Conservation (phyloP, 2,797 vertebrate species). For the Ptychadena robeensis region DNA sequence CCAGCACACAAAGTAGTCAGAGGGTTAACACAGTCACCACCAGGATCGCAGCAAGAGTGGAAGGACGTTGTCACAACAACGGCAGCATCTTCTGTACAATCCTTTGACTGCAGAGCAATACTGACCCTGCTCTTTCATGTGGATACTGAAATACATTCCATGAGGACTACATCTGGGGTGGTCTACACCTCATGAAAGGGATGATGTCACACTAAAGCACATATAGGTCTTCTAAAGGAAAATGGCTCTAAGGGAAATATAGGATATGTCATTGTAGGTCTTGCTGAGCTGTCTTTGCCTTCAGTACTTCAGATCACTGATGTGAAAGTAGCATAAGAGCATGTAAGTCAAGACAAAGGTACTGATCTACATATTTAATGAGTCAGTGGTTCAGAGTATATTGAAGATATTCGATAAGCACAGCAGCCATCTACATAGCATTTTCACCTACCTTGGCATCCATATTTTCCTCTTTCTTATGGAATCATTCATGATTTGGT, state of each 20-base stretch:
- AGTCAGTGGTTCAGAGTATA: not conserved
- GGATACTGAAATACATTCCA: not conserved
- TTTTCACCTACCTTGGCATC: not conserved
- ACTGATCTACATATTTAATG: not conserved
- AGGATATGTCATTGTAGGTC: not conserved
- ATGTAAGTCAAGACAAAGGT: not conserved
- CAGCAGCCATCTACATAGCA: too few species aligned
- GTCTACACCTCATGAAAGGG: not conserved
- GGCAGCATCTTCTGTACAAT: conserved; percentile 87
- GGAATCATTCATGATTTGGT: not conserved
- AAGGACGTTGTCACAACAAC: conserved; percentile 84
- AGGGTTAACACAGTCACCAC: conserved; percentile 81
- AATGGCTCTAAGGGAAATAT: not conserved
- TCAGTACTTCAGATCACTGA: not conserved
- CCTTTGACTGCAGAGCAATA: conserved; percentile 72
- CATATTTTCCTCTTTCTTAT: not conserved
- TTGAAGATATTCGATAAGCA: not conserved
- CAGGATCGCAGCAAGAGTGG: conserved; percentile 85
- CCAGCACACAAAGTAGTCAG: conserved; percentile 74
- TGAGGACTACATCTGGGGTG: not conserved
- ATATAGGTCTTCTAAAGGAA: not conserved
- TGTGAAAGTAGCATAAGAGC: not conserved
- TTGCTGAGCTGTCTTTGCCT: not conserved
- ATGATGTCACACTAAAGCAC: conserved; percentile 6
- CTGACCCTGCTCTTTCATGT: not conserved